Evolutionary conservation across 2,888 invertebrate species (phyloP).

Genomic region (Drosophila neutralis): DNA sequence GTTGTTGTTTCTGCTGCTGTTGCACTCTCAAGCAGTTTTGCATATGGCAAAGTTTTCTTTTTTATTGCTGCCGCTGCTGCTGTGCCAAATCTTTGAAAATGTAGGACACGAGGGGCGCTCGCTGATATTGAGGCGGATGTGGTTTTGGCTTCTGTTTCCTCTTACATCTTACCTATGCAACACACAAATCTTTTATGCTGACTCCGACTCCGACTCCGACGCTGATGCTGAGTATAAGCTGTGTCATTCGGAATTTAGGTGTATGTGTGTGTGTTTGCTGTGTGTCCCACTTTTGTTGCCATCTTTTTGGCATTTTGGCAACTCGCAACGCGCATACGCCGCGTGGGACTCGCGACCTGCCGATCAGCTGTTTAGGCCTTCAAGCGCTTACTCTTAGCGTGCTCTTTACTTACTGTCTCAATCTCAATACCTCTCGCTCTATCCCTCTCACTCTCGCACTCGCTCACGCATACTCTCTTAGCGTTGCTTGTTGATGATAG

Average conservation of each 20-base stretch:
- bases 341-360: conserved; percentile 34
- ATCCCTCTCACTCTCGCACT: not conserved
- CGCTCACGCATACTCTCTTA: not conserved
- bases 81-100: conserved; percentile 51
- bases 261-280: conserved; percentile 16
- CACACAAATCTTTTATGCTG: not conserved
- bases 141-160: conserved; percentile 44
- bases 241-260: conserved; percentile 2
- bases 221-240: not conserved
- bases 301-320: conserved; percentile 31
- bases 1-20: conserved; percentile 27
- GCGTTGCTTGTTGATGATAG: not conserved
- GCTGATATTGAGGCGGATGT: conserved; percentile 57
- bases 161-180: conserved; percentile 51
- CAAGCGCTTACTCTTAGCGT: conserved; percentile 19
- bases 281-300: conserved; percentile 41
- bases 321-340: conserved; percentile 55
- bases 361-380: conserved; percentile 46
- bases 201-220: not conserved
- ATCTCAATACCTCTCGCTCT: not conserved
- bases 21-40: conserved; percentile 56
- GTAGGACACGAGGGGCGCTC: conserved; percentile 49
- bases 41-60: conserved; percentile 55
- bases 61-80: conserved; percentile 25
- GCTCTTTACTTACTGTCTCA: conserved; percentile 25